phyloP scores from a whole-genome alignment of 2,797 vertebrate genomes.

The Peromyscus eremicus region DNA sequence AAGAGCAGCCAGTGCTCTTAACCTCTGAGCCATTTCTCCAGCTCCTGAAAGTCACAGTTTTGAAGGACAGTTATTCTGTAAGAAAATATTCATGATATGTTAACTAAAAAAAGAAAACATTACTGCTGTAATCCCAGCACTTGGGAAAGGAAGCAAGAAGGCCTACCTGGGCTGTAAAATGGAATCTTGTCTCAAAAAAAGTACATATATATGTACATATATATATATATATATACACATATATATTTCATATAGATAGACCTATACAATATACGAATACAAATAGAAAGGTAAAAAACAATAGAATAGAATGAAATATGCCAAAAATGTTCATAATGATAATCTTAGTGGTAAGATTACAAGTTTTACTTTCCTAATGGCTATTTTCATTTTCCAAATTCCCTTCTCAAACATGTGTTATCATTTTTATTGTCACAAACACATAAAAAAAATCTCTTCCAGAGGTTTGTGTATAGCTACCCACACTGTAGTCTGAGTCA shows the following conservation, averaged over 20 bases:
- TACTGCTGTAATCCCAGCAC: not conserved
- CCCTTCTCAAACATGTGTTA: not conserved
- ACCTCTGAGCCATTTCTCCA: too few relatives aligned
- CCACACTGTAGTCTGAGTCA: not conserved
- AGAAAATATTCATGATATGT: not conserved
- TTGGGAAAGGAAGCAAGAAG: not conserved
- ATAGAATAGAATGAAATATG: not conserved
- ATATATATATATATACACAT: not conserved
- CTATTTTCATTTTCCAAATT: constrained; percentile 6
- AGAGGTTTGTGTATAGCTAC: not conserved
- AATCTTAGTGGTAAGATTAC: not conserved
- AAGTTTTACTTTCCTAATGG: constrained; percentile 18
- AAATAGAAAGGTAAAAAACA: not conserved
- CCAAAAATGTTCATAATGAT: not conserved
- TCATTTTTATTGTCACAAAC: not conserved
- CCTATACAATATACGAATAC: not conserved
- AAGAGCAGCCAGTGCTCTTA: too few relatives aligned
- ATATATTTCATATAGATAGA: not conserved
- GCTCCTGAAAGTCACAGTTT: constrained; percentile 25
- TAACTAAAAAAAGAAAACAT: not conserved
- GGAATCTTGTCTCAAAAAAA: too few relatives aligned
- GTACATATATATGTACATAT: not conserved
- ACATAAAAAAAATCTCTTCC: not conserved
- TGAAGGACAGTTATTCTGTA: not conserved
- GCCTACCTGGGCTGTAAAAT: too few relatives aligned